These are phyloP conservation scores for Eubasilissa splendida DNA, from an alignment of 2,888 invertebrate genomes.

Conservation along the genomic window DNA sequence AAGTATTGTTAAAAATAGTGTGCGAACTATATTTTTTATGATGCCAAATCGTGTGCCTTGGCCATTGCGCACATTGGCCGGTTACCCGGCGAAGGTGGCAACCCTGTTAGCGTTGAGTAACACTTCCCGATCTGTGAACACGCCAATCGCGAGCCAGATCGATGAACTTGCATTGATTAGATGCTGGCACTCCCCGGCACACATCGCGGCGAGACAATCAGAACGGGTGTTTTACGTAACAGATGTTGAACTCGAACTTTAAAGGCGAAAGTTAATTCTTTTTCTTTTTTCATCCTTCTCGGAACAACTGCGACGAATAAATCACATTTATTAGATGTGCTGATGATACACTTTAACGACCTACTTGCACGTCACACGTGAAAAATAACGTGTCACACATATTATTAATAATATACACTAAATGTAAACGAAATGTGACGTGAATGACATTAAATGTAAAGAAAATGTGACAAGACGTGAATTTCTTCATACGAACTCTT, in stretches of 20 bases:
- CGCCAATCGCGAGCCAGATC: not conserved
- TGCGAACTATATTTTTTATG: too few species aligned
- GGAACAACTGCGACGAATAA: not conserved
- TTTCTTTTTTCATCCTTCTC: too few species aligned
- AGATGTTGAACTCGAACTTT: conserved; percentile 29
- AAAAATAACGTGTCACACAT: too few species aligned
- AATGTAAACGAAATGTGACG: too few species aligned
- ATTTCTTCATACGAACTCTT: too few species aligned
- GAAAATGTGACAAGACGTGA: too few species aligned
- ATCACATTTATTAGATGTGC: not conserved
- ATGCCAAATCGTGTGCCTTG: too few species aligned
- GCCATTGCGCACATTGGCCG: too few species aligned
- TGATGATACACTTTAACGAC: not conserved
- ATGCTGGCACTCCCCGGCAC: not conserved
- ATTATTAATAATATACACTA: too few species aligned
- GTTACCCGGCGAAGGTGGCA: not conserved
- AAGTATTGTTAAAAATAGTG: too few species aligned
- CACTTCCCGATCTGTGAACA: not conserved
- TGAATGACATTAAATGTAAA: too few species aligned
- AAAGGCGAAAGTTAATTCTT: conserved; percentile 8
- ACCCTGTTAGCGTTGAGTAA: not conserved
- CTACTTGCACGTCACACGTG: too few species aligned
- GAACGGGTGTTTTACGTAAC: conserved; percentile 35
- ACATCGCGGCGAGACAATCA: not conserved
- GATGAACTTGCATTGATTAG: not conserved